Evolutionary conservation across 2,888 invertebrate species (phyloP), one percentile per base, ranked within the genome.

Genomic region (Formica aserva): DNA sequence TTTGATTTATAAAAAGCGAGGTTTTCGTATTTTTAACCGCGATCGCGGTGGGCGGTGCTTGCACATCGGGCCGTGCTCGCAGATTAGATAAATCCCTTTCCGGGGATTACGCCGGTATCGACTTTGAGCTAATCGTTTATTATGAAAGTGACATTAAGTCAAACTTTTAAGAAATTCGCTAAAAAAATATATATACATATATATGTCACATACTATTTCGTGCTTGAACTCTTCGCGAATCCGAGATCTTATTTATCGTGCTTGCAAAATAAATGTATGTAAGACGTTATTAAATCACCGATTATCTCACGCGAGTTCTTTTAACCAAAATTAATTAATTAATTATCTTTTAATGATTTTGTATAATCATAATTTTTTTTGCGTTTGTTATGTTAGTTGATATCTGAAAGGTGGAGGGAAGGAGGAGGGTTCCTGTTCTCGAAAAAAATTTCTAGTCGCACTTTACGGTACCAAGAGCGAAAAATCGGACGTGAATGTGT

Each of bases 21-120:
- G 4, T 32, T 60, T 38, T 32, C 26, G 32, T 57, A 78, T 69
- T 78, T 78, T 78, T 78, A 41, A 77, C 55, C 48, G 35, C 15
- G 38, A 11, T 1, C 29, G 13, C n/a, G 8, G n/a, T n/a, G 35
- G 15, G 22, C n/a, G 26, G 26, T 22, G n/a, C 38, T 38, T 41
- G 52, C 52, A 26, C 35, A 32, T 63, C 38, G 41, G 1, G 38
- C 38, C 66, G 65, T 2, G 13, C 41, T 26, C 35, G 8, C 3
- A 45, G 45, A 71, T 71, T 71, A 60, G 45, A 78, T 60, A 60
- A 69, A 60, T 60, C 45, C 26, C 0, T 45, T 71, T 60, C 18
- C 60, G 26, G 18, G 35, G 60, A 45, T 78, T 55, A n/a, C 38
- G 38, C 22, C 13, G 15, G 41, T 57, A 69, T 41, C 52, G 13